phyloP scores from a whole-genome alignment of 2,797 vertebrate species.

The Onychomys leucogaster region DNA sequence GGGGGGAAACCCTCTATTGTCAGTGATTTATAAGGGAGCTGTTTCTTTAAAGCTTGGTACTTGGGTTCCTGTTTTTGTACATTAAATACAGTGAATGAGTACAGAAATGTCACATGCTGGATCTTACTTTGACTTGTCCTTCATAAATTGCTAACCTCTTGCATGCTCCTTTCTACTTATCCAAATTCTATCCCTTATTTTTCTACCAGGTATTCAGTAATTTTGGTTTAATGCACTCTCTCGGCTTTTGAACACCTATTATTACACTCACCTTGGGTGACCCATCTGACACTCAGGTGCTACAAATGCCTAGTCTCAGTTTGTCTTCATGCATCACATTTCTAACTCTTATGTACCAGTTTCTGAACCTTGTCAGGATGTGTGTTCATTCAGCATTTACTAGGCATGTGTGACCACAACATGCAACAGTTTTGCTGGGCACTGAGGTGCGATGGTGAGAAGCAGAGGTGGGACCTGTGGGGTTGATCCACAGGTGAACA shows the following conservation, averaged over 20 bases:
- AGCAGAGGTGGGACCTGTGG: not conserved
- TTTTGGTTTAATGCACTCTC: conserved; percentile 31
- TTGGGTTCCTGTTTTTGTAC: conserved; percentile 47
- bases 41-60: conserved; percentile 28
- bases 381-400: conserved; percentile 25
- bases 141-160: conserved; percentile 27
- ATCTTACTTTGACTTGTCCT: conserved; percentile 58
- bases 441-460: not conserved
- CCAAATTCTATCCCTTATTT: conserved; percentile 42
- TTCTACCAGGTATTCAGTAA: conserved; percentile 49
- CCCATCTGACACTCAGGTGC: not conserved
- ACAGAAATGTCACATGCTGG: conserved; percentile 25
- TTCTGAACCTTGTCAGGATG: conserved; percentile 1
- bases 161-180: conserved; percentile 6
- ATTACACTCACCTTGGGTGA: not conserved
- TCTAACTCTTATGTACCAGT: not conserved
- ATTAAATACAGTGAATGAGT: conserved; percentile 23
- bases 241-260: conserved; percentile 38
- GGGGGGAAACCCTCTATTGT: not conserved
- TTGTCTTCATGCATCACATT: conserved; percentile 28
- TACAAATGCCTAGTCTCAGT: conserved; percentile 19
- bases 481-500: not conserved
- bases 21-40: not conserved
- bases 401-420: not conserved
- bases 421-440: not conserved